phyloP scores from a whole-genome alignment of 2,797 vertebrate genomes.

The Hyperoplus lanceolatus region DNA sequence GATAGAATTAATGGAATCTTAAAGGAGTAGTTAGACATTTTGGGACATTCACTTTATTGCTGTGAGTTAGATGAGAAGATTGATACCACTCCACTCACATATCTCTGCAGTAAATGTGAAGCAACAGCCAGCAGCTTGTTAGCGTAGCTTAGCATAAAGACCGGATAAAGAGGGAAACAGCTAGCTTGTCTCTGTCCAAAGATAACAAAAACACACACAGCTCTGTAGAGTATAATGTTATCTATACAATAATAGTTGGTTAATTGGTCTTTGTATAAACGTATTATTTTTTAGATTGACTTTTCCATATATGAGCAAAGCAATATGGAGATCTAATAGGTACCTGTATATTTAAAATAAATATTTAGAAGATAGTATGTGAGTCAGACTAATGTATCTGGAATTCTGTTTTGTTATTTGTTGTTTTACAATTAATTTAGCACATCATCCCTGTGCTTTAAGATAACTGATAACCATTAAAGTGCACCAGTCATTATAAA shows the following conservation, averaged over 20 bases:
- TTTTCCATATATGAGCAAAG: not conserved
- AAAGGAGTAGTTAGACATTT: not conserved
- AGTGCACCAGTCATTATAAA: not conserved
- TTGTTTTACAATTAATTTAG: conserved; percentile 2
- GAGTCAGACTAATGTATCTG: not conserved
- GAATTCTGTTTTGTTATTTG: not conserved
- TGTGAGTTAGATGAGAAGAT: not conserved
- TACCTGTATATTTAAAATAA: not conserved
- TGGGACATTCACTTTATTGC: not conserved
- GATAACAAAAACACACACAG: not conserved
- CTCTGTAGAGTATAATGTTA: too few species aligned
- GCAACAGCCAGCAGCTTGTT: not conserved
- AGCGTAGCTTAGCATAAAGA: conserved; percentile 1
- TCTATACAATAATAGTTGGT: not conserved
- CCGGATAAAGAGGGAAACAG: not conserved
- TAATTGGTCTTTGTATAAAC: not conserved
- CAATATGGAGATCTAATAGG: not conserved
- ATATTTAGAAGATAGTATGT: not conserved
- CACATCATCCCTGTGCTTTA: not conserved
- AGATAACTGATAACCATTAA: not conserved
- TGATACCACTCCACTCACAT: not conserved
- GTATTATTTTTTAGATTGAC: too few species aligned
- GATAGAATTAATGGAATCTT: not conserved
- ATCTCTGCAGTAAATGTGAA: not conserved
- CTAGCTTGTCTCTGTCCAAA: not conserved